Percentiles rank a stretch among this genome's conserved stretches.
phyloP scores from a whole-genome alignment of 2,888 invertebrate genomes.

The Unio pictorum region DNA sequence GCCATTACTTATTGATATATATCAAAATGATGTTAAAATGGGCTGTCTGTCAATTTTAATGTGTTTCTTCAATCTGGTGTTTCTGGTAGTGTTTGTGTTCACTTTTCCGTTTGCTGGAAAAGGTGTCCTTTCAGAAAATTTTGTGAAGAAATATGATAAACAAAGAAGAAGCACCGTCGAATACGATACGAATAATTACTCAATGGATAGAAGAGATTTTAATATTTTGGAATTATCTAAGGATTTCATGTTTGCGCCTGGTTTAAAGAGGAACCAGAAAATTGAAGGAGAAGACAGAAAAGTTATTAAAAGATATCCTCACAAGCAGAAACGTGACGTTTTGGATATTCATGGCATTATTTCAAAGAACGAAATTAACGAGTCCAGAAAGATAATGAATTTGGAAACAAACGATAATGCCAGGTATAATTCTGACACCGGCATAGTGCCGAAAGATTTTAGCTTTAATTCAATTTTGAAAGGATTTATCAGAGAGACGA shows the following conservation, averaged over 20 bases:
- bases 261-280: too few species aligned
- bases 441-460: background rate
- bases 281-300: too few species aligned
- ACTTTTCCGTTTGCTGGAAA: constrained; percentile 8
- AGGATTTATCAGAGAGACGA: constrained; percentile 4
- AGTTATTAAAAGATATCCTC: too few species aligned
- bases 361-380: too few species aligned
- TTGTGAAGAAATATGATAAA: too few species aligned
- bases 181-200: constrained; percentile 2
- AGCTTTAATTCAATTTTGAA: background rate
- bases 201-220: too few species aligned
- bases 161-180: constrained; percentile 4
- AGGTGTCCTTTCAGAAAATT: too few species aligned
- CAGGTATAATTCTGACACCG: background rate
- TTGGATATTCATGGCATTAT: too few species aligned
- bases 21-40: constrained; percentile 26
- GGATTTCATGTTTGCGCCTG: too few species aligned
- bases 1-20: too few species aligned
- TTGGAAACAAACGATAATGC: background rate
- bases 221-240: too few species aligned
- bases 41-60: constrained; percentile 14
- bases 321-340: too few species aligned
- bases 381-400: background rate
- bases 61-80: constrained; percentile 13
- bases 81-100: constrained; percentile 5